Evolutionary conservation across 1,140 invertebrate genomes (phyloP).

Genomic region (Danaus plexippus): DNA sequence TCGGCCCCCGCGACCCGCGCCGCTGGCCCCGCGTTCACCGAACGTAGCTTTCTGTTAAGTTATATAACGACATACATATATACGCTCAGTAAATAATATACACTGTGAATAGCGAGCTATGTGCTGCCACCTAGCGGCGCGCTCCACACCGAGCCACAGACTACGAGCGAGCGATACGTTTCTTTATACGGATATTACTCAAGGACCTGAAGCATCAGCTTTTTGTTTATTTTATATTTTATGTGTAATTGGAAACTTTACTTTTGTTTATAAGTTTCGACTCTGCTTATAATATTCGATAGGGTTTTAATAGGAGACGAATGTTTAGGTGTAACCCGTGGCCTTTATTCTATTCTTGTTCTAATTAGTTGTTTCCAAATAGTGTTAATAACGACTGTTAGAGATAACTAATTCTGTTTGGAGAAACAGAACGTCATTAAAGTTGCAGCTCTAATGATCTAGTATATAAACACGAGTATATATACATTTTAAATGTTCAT

Average conservation of each 20-base stretch:
- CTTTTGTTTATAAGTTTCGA: constrained; percentile 13
- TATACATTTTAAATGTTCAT: constrained; percentile 9
- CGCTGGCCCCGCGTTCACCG: constrained; percentile 34
- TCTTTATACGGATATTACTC: constrained; percentile 40
- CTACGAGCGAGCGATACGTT: constrained; percentile 46
- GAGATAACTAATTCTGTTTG: too few relatives aligned
- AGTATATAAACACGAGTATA: constrained; percentile 3
- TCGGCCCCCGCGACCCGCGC: constrained; percentile 14
- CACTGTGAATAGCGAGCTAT: constrained; percentile 62
- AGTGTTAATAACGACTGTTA: too few relatives aligned
- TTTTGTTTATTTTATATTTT: constrained; percentile 22
- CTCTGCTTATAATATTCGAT: too few relatives aligned
- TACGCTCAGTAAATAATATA: constrained; percentile 67
- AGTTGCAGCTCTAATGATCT: too few relatives aligned
- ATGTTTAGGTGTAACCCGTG: too few relatives aligned
- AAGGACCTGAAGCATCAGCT: constrained; percentile 34
- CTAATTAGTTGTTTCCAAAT: too few relatives aligned
- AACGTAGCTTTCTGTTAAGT: constrained; percentile 70
- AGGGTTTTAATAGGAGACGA: too few relatives aligned
- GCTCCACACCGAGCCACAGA: constrained; percentile 48
- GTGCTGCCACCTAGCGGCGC: constrained; percentile 67
- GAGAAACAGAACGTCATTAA: too few relatives aligned
- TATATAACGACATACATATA: constrained; percentile 68
- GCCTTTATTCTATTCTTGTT: too few relatives aligned
- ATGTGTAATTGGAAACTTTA: constrained; percentile 20